A percentile compares a stretch with the other conserved stretches of the same genome.
Evolutionary conservation across 2,888 invertebrate genomes (phyloP).

Genomic region (Diaprepes abbreviatus): DNA sequence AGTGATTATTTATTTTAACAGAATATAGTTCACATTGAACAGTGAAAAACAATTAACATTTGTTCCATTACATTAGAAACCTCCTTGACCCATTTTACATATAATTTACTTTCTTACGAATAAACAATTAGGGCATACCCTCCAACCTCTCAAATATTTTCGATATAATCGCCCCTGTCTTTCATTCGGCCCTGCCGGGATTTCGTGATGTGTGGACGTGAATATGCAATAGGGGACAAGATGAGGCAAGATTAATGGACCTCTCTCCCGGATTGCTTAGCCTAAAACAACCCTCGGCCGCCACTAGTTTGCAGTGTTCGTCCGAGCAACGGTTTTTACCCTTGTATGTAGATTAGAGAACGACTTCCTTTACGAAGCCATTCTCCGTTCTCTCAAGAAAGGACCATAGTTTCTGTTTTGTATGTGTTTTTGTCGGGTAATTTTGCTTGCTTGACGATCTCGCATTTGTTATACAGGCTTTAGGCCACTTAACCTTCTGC

Average conservation of each 20-base stretch:
- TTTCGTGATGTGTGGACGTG: slow-evolving; percentile 69
- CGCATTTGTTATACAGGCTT: slow-evolving; percentile 30
- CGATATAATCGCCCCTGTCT: slow-evolving; percentile 38
- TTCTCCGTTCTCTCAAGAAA: slow-evolving; percentile 43
- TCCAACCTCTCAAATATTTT: no score
- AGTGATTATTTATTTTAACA: no score
- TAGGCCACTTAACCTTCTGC: slow-evolving; percentile 13
- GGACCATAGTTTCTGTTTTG: slow-evolving; percentile 43
- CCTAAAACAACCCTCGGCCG: slow-evolving; percentile 53
- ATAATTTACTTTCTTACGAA: no score
- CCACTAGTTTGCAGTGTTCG: slow-evolving; percentile 48
- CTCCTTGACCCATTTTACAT: no score
- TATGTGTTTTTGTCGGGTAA: slow-evolving; percentile 35
- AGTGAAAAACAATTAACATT: no score
- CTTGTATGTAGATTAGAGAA: slow-evolving; percentile 60
- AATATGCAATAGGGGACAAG: slow-evolving; percentile 68
- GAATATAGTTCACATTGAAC: no score
- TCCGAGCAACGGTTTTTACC: slow-evolving; percentile 57
- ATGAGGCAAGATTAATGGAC: slow-evolving; percentile 68
- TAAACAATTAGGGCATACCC: no score
- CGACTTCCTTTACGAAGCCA: slow-evolving; percentile 47
- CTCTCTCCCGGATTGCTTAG: slow-evolving; percentile 61
- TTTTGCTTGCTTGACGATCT: slow-evolving; percentile 28
- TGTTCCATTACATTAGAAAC: no score
- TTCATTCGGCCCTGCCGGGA: slow-evolving; percentile 51